Base-by-base conservation (phyloP, 2,888 invertebrate genomes). In the Acleris sparsana region DNA sequence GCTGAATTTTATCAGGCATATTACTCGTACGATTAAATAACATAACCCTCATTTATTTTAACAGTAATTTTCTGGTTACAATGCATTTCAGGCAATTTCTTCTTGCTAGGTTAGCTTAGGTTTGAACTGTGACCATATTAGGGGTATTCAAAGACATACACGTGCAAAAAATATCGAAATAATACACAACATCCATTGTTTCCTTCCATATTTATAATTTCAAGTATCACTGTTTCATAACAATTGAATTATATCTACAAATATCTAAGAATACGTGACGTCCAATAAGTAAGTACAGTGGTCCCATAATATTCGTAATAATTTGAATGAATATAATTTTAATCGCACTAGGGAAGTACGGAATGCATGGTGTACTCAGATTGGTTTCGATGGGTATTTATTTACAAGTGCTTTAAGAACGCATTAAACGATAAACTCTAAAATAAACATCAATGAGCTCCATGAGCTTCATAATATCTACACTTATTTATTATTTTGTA, bases 211-310 rank as follows among this genome's bases (percentile, higher is more conserved):
- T 62, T 56, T 66, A 62, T 66, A 66, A 56, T 62, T 62, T 25
- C 58, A 58, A 39, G 48, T 66, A 49, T 64, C 59, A 60, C 60
- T 57, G 61, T 53, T 66, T 44, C 51, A 53, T 62, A 62, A 62
- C 57, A 66, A 56, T 66, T 61, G 33, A 57, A 52, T 5, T 52
- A 53, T 66, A 52, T 33, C 61, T 57, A 66, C 46, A 61, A 53
- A 55, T 52, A 52, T 57, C 46, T 52, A 62, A 57, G 52, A 56
- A 48, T 56, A 56, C 55, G 33, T 22, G 51, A 44, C 25, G 9
- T 57, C 46, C 16, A 48, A 66, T 57, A 39, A 52, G 61, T 61
- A 66, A 62, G 57, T 66, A 66, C 66, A 62, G 39, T 62, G 66
- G 61, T 66, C 61, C 61, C 61, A 46, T 63, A 63, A 44, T 22